A percentile compares a stretch with the other conserved stretches of the same genome.
phyloP scores from a whole-genome alignment of 1,140 invertebrate genomes.

The Micrasema minimum region DNA sequence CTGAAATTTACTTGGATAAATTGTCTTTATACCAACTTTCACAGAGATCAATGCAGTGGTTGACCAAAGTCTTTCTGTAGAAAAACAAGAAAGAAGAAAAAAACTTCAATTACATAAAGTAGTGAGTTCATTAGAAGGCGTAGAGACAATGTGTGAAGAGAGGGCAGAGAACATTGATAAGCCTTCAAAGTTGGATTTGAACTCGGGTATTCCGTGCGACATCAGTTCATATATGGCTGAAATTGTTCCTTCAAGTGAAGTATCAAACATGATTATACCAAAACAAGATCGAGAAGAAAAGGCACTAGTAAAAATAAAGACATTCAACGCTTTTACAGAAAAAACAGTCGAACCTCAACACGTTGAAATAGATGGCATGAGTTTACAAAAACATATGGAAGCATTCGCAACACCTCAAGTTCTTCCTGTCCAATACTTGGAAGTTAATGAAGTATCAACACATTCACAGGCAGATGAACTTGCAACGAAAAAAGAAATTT shows the following conservation, averaged over 20 bases:
- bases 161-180: conserved; percentile 53
- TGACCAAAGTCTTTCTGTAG: conserved; percentile 35
- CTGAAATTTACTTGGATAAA: too few relatives aligned
- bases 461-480: conserved; percentile 68
- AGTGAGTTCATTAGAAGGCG: conserved; percentile 52
- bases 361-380: conserved; percentile 64
- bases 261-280: conserved; percentile 65
- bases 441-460: conserved; percentile 70
- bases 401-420: conserved; percentile 66
- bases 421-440: conserved; percentile 69
- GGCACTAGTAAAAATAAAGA: conserved; percentile 68
- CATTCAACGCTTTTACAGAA: conserved; percentile 66
- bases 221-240: conserved; percentile 55
- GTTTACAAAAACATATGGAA: conserved; percentile 58
- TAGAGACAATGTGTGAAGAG: conserved; percentile 58
- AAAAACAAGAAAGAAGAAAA: conserved; percentile 52
- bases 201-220: conserved; percentile 36
- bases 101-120: conserved; percentile 40
- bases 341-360: conserved; percentile 66
- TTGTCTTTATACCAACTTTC: conserved; percentile 60
- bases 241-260: conserved; percentile 64
- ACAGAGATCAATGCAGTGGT: conserved; percentile 63
- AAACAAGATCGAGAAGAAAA: conserved; percentile 60
- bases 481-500: conserved; percentile 62
- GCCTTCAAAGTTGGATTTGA: conserved; percentile 22